These are phyloP conservation scores for Sapajus apella DNA, from an alignment of 2,113 vertebrate species.

Conservation along the genomic window DNA sequence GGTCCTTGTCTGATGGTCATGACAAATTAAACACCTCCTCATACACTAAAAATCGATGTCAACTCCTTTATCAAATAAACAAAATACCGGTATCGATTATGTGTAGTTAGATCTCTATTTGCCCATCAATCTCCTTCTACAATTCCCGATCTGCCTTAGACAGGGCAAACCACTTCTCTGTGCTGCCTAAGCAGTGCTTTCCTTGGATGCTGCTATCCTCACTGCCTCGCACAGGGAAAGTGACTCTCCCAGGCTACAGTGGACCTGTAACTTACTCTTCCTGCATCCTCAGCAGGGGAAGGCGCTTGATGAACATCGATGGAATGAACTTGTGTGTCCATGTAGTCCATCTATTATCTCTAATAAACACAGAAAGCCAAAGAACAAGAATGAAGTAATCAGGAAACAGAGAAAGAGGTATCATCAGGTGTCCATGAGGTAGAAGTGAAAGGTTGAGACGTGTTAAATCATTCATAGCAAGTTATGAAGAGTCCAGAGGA, in stretches of 20 bases:
- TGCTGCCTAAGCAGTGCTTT: background rate
- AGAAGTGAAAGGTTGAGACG: background rate
- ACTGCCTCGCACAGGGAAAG: background rate
- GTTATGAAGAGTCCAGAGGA: background rate
- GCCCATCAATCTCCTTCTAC: background rate
- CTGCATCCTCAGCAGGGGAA: background rate
- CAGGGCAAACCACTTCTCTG: background rate
- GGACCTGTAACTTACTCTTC: background rate
- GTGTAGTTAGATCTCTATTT: background rate
- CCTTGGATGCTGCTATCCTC: background rate
- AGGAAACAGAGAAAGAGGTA: background rate
- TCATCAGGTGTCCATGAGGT: background rate
- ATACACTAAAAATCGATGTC: background rate
- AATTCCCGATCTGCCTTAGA: background rate
- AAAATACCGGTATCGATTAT: background rate
- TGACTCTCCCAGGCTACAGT: background rate
- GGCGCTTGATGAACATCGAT: background rate
- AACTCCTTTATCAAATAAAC: constrained; percentile 37
- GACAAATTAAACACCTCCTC: background rate
- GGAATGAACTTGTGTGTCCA: background rate
- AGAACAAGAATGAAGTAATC: background rate
- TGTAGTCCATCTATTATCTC: background rate
- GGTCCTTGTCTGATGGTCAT: background rate
- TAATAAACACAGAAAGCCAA: background rate
- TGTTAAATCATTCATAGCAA: background rate